Evolutionary conservation across 2,888 invertebrate species (phyloP), one percentile per base, ranked within the genome.

Genomic region (Clanis bilineata): DNA sequence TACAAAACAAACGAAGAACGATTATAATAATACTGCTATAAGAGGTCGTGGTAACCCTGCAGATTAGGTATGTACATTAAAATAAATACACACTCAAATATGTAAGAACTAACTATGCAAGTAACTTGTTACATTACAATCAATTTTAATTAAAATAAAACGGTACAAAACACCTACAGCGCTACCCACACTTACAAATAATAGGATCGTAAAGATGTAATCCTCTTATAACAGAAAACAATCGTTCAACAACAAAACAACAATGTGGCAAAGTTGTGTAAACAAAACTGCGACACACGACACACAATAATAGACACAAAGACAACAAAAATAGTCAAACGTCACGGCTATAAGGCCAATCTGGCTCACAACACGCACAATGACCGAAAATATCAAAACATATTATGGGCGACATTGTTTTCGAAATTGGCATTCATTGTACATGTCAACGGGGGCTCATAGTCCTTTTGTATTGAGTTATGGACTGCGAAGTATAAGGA

Each of bases 341-440:
- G 85, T 85, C 88, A 90, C 80, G 88, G 82, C 66, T 77, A 77
- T 86, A 85, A 85, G 79, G 77, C 82, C 68, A 44, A 44, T 44
- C 44, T 10, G 68, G 62, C 60, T 2, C 36, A 63, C 67, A 75
- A 74, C 76, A 80, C 32, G 9, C 73, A 71, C 79, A 74, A 59
- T 45, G 72, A 70, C 77, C 74, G 64, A 86, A 86, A 88, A 83
- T 83, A 90, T 90, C 90, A 90, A 90, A 92, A 92, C 92, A 92
- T 88, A 92, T 92, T 92, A 91, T 79, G 82, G 75, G 66, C 67
- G 64, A 68, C 66, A 82, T 91, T 91, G 90, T 91, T 79, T 80
- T 75, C 79, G 67, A 88, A 89, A 90, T 92, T 88, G 86, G 83
- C 74, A 76, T 72, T 71, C 75, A 80, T 90, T 90, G 79, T 88